Conservation (phyloP, 2,113 vertebrate species). For the Martes martes region DNA sequence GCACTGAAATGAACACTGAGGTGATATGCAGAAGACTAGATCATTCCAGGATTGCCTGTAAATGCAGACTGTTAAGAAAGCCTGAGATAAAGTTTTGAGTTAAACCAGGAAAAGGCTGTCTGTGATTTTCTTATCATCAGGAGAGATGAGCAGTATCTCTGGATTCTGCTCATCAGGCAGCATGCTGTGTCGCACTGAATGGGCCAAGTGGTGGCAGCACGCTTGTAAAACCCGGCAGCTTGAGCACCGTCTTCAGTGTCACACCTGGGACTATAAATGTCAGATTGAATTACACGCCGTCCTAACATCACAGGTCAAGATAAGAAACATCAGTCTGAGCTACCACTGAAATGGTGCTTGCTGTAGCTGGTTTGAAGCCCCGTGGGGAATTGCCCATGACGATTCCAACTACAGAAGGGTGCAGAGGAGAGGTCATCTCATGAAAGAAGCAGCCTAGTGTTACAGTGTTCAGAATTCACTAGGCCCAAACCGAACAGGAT, state of each 20-base stretch:
- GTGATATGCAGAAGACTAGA: neutral
- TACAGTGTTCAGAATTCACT: neutral
- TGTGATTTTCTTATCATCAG: neutral
- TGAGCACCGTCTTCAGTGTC: neutral
- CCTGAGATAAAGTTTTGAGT: neutral
- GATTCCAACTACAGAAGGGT: neutral
- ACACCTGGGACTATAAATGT: neutral
- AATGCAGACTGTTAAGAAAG: neutral
- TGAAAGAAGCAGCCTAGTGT: neutral
- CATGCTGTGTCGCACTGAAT: neutral
- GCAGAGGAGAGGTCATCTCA: neutral
- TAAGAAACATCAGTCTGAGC: neutral
- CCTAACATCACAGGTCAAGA: neutral
- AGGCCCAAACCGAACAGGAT: neutral
- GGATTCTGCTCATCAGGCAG: neutral
- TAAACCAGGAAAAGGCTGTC: neutral
- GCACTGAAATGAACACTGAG: neutral
- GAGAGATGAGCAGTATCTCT: neutral
- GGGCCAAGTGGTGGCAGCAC: neutral
- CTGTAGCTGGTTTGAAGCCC: neutral
- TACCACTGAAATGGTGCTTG: neutral
- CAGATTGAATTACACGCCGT: neutral
- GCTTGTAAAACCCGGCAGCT: neutral
- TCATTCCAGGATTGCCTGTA: neutral
- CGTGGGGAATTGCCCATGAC: neutral